Evolutionary conservation across 2,888 invertebrate species (phyloP).

Genomic region (Allophyes oxyacanthae): DNA sequence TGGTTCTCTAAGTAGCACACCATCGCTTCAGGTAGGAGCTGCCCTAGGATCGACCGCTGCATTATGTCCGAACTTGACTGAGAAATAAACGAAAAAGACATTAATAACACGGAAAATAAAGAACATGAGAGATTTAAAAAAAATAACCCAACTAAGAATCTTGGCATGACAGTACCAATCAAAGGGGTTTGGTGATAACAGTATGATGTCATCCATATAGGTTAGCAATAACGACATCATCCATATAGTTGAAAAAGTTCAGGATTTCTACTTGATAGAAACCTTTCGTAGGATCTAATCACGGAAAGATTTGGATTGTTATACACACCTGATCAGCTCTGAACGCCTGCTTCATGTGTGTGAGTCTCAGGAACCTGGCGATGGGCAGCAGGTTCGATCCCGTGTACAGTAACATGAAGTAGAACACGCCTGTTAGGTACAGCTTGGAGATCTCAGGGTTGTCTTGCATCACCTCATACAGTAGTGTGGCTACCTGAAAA

Average conservation of each 20-base stretch:
- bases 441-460: slow-evolving; percentile 98
- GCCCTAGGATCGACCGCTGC: slow-evolving; percentile 97
- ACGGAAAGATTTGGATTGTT: not conserved
- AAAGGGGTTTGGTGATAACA: too few relatives aligned
- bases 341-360: slow-evolving; percentile 98
- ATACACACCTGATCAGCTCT: slow-evolving; percentile 95
- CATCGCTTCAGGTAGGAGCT: slow-evolving; percentile 99
- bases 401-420: slow-evolving; percentile 99
- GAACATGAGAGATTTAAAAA: too few relatives aligned
- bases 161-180: too few relatives aligned
- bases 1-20: slow-evolving; percentile 99
- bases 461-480: slow-evolving; percentile 97
- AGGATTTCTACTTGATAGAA: too few relatives aligned
- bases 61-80: slow-evolving; percentile 93
- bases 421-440: slow-evolving; percentile 98
- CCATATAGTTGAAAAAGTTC: too few relatives aligned
- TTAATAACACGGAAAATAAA: not conserved
- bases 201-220: too few relatives aligned
- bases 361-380: slow-evolving; percentile 97
- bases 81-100: slow-evolving; percentile 14
- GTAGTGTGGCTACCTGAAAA: slow-evolving; percentile 93
- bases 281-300: too few relatives aligned
- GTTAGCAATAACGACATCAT: too few relatives aligned
- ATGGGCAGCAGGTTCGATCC: slow-evolving; percentile 99
- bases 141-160: too few relatives aligned